A percentile compares a stretch with the other conserved stretches of the same genome.
Conservation (phyloP, 2,888 invertebrate species). For the Meloe dianella region DNA sequence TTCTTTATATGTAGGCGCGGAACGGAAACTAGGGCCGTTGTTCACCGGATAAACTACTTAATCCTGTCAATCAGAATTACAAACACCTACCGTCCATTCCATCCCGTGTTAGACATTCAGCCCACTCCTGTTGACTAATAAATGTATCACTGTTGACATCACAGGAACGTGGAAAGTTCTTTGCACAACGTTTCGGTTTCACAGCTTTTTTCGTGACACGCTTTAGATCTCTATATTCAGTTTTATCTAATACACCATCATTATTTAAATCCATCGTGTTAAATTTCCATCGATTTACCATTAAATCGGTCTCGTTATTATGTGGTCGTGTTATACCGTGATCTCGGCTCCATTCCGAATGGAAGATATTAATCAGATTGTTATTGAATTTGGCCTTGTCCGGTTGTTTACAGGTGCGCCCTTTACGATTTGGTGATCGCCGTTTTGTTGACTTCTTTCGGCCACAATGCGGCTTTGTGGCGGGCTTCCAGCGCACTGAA, state of each 20-base stretch:
- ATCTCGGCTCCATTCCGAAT: slow-evolving; percentile 70
- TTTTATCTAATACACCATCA: slow-evolving; percentile 77
- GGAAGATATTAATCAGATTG: slow-evolving; percentile 85
- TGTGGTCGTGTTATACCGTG: slow-evolving; percentile 50
- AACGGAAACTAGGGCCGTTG: slow-evolving; percentile 28
- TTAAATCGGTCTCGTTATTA: slow-evolving; percentile 57
- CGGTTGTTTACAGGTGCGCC: slow-evolving; percentile 68
- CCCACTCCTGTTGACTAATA: slow-evolving; percentile 85
- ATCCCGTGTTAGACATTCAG: slow-evolving; percentile 80
- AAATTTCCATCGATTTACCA: slow-evolving; percentile 91
- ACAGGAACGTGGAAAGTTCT: slow-evolving; percentile 86
- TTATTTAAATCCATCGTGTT: slow-evolving; percentile 79
- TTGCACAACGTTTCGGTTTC: slow-evolving; percentile 87
- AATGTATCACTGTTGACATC: slow-evolving; percentile 82
- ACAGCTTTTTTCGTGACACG: slow-evolving; percentile 85
- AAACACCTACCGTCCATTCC: slow-evolving; percentile 79
- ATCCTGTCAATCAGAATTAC: slow-evolving; percentile 46
- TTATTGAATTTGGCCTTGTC: slow-evolving; percentile 83
- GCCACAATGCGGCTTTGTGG: slow-evolving; percentile 73
- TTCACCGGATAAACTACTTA: slow-evolving; percentile 31
- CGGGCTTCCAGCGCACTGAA: slow-evolving; percentile 66
- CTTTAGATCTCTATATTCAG: slow-evolving; percentile 72
- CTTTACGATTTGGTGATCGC: slow-evolving; percentile 66
- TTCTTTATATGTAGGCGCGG: slow-evolving; percentile 19
- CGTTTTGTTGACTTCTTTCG: slow-evolving; percentile 59